Evolutionary conservation across 2,113 vertebrate genomes (phyloP), one percentile per base, ranked within the genome.

Genomic region (Ascaphus truei): DNA sequence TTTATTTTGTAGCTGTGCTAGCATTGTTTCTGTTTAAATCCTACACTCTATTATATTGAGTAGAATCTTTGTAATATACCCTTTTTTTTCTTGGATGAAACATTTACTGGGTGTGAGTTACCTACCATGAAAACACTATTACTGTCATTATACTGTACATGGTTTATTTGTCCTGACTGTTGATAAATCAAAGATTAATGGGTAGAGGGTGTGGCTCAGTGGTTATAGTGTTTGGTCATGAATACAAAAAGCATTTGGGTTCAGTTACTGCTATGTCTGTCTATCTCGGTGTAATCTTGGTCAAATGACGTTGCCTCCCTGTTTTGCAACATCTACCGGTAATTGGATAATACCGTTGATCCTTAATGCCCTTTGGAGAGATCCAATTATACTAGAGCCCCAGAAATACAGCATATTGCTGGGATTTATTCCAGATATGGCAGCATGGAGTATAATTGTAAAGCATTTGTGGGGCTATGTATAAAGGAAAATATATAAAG

Each of bases 311-410:
- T 51, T 27, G 23, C 56, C 16, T 22, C 20, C n/a, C n/a, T 26
- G 9, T 43, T 59, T 37, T 37, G 23, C n/a, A 23, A 60, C 22
- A 13, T 18, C n/a, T 56, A 39, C 23, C 13, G 7, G 41, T 68
- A 59, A 50, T 58, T 27, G 43, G 23, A 30, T 69, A 69, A 52
- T 60, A 34, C 12, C 15, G 37, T 60, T 60, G 22, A 37, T 51
- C 33, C 11, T 51, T 60, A 39, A 36, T 27, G 45, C 51, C 27
- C 22, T 50, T 15, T 48, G 27, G 20, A 59, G 29, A 68, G 15
- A 59, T 36, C 18, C 23, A 37, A 50, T 37, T 27, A 48, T 22
- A n/a, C n/a, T 4, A 16, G 18, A 26, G 26, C 36, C 6, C n/a
- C 34, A 47, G 18, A 20, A 47, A 22, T n/a, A n/a, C n/a, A n/a